Conservation (phyloP, 2,888 invertebrate genomes). For the Cephus pygmeus region DNA sequence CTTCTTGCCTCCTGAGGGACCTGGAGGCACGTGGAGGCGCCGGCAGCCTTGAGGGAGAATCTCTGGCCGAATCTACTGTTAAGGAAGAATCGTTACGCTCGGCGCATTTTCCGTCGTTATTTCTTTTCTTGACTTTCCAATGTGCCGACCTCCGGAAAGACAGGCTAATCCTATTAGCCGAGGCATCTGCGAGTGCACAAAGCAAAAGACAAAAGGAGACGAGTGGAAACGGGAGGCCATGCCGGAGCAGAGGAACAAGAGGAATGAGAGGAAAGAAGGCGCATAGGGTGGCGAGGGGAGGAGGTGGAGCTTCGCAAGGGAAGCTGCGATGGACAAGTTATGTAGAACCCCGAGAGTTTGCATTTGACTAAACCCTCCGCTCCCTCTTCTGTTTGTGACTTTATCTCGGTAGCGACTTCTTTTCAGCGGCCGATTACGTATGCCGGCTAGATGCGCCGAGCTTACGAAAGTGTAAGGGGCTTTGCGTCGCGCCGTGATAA, state of each 20-base stretch:
- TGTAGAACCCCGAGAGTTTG: slow-evolving; percentile 55
- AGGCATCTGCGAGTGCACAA: too few species aligned
- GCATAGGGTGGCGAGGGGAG: too few species aligned
- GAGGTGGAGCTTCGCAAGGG: slow-evolving; percentile 44
- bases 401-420: slow-evolving; percentile 51
- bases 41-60: too few species aligned
- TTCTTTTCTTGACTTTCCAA: too few species aligned
- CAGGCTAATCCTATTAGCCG: too few species aligned
- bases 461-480: slow-evolving; percentile 55
- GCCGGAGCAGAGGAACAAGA: slow-evolving; percentile 39
- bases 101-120: too few species aligned
- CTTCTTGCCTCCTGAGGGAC: too few species aligned
- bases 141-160: too few species aligned
- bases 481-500: slow-evolving; percentile 42
- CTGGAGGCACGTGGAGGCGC: too few species aligned
- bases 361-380: slow-evolving; percentile 56
- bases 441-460: slow-evolving; percentile 43
- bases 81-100: too few species aligned
- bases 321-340: slow-evolving; percentile 57
- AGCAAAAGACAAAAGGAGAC: too few species aligned
- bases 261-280: slow-evolving; percentile 15
- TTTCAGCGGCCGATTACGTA: slow-evolving; percentile 54
- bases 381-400: slow-evolving; percentile 40
- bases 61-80: too few species aligned
- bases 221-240: slow-evolving; percentile 28